Percentiles rank a stretch among this genome's conserved stretches.
Conservation (phyloP, 2,797 vertebrate species). For the Eulemur albifrons region DNA sequence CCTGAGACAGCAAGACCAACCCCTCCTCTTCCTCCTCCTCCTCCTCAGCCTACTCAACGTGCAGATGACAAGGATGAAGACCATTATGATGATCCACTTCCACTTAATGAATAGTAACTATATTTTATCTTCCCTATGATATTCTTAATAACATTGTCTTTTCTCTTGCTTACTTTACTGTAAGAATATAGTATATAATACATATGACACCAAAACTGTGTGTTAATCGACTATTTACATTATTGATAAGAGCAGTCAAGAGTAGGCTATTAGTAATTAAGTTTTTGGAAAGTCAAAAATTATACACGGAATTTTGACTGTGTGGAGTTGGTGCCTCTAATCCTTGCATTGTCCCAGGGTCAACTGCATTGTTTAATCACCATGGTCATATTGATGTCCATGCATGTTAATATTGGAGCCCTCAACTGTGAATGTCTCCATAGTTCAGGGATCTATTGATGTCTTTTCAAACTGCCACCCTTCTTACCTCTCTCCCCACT, state of each 20-base stretch:
- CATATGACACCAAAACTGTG: not conserved
- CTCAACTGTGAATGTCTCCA: not conserved
- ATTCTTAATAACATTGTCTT: not conserved
- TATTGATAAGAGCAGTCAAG: not conserved
- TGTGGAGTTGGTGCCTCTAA: not conserved
- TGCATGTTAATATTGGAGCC: not conserved
- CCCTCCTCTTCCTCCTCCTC: not conserved
- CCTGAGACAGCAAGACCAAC: not conserved
- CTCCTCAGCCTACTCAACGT: not conserved
- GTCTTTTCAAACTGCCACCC: not conserved
- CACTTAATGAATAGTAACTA: not conserved
- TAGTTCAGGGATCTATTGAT: no score
- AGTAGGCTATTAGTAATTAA: not conserved
- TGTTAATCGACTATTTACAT: not conserved
- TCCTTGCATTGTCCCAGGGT: not conserved
- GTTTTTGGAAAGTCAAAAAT: not conserved
- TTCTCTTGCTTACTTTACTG: not conserved
- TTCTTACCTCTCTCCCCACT: no score
- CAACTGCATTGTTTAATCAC: not conserved
- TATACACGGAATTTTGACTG: not conserved
- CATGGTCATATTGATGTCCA: not conserved
- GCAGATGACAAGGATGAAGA: not conserved
- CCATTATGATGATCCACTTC: not conserved
- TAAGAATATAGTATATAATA: not conserved
- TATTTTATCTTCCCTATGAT: not conserved